A percentile compares a stretch with the other conserved stretches of the same genome.
Evolutionary conservation across 2,113 vertebrate species (phyloP).

Genomic region (Xiphophorus couchianus): DNA sequence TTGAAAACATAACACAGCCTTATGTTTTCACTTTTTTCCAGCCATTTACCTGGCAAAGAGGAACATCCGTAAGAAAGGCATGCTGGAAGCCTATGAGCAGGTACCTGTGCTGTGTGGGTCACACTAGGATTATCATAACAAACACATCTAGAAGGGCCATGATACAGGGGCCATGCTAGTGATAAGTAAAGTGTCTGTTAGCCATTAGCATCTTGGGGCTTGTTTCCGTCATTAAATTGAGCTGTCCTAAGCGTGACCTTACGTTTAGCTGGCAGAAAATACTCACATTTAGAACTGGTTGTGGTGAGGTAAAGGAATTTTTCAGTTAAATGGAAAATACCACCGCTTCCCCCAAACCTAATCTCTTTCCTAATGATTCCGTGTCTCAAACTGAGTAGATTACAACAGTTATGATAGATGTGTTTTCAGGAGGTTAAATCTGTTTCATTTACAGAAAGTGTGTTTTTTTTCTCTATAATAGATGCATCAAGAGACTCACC

Average conservation of each 20-base stretch:
- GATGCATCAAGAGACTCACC: neutral
- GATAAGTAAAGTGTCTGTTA: neutral
- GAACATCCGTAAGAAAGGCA: slow-evolving; percentile 94
- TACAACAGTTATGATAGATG: neutral
- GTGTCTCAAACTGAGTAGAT: neutral
- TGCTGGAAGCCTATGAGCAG: slow-evolving; percentile 93
- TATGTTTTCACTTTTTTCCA: slow-evolving; percentile 51
- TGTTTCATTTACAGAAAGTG: neutral
- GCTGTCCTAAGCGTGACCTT: neutral
- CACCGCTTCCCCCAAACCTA: no score
- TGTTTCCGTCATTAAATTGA: neutral
- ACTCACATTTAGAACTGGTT: no score
- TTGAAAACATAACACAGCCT: no score
- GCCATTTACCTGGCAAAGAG: slow-evolving; percentile 96
- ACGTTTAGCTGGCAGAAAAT: neutral
- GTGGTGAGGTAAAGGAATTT: no score
- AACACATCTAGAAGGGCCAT: neutral
- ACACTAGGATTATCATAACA: no score
- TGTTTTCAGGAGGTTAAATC: neutral
- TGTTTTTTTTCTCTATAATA: neutral
- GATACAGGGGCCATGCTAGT: neutral
- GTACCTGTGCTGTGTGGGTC: slow-evolving; percentile 68
- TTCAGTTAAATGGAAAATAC: no score
- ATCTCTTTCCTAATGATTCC: no score
- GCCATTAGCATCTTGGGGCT: no score